These are phyloP conservation scores for Drosophila ustulata DNA, from an alignment of 2,888 invertebrate genomes.

Conservation along the genomic window DNA sequence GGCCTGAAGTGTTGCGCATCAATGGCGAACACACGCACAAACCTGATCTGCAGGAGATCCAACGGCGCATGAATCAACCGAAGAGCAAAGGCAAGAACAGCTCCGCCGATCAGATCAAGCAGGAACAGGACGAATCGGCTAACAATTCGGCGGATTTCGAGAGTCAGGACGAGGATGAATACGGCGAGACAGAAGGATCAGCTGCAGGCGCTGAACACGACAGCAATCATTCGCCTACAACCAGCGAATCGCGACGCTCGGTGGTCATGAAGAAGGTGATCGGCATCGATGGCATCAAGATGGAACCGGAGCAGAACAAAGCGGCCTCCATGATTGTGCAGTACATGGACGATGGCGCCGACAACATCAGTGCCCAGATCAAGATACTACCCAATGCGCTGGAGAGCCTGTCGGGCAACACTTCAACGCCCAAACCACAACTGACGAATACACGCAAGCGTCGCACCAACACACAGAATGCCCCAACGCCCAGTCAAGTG, in stretches of 20 bases:
- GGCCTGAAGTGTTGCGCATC: slow-evolving; percentile 70
- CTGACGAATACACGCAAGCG: slow-evolving; percentile 56
- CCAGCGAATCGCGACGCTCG: slow-evolving; percentile 5
- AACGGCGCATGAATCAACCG: slow-evolving; percentile 62
- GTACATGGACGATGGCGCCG: slow-evolving; percentile 68
- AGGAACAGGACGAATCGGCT: background rate
- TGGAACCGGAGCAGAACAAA: slow-evolving; percentile 59
- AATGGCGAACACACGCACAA: slow-evolving; percentile 75
- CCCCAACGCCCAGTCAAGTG: slow-evolving; percentile 1
- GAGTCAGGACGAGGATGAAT: slow-evolving; percentile 25
- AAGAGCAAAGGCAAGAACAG: slow-evolving; percentile 24
- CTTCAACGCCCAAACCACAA: slow-evolving; percentile 56
- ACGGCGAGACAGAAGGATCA: slow-evolving; percentile 21
- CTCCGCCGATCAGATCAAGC: background rate
- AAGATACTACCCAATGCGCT: slow-evolving; percentile 56
- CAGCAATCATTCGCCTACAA: slow-evolving; percentile 7
- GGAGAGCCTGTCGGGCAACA: slow-evolving; percentile 14
- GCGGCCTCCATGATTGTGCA: slow-evolving; percentile 63
- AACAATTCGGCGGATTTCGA: slow-evolving; percentile 26
- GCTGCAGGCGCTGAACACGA: slow-evolving; percentile 23
- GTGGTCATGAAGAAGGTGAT: slow-evolving; percentile 70
- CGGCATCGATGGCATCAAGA: slow-evolving; percentile 72
- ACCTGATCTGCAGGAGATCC: slow-evolving; percentile 61
- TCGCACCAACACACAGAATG: slow-evolving; percentile 29
- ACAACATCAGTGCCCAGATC: slow-evolving; percentile 71